Base-by-base conservation (phyloP, 1,140 invertebrate genomes). In the Bombus waltoni region DNA sequence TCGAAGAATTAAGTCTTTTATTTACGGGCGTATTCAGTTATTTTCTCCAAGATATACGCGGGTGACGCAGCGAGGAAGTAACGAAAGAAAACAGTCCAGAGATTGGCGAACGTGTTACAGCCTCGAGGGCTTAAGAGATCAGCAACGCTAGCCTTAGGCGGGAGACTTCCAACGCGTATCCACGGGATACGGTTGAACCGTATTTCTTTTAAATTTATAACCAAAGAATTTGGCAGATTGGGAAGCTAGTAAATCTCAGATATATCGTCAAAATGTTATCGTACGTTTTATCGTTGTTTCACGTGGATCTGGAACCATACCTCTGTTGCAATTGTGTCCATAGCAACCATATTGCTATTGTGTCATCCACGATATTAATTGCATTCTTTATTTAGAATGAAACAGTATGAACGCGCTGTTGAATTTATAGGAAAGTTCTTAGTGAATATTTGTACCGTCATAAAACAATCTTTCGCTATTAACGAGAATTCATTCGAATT, bases 141-240 rank as follows among this genome's bases (percentile, higher is more conserved):
- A 77, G 80, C 28, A 8, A 65, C 25, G 62, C 22, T 62, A 59
- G 62, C 62, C 85, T 74, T 87, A 88, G 86, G 85, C 76, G 75
- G 83, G 73, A 62, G 75, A 32, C 47, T 81, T 70, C 71, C 42
- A 18, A 32, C 68, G 32, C 82, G 79, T 89, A 88, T 90, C 88
- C 80, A 35, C 71, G 44, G 76, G 88, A 90, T 90, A 89, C 82
- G 90, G 53, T 74, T 53, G 77, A 75, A 90, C 81, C 83, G 53
- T 76, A 83, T 90, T 90, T 76, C 88, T 88, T 65, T 70, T 62
- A 76, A 90, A 90, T 90, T 90, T 90, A 90, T 86, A 83, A 71
- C 86, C 79, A 28, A 88, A 86, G 80, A 88, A 88, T 68, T 83
- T 81, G 76, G 80, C 83, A 90, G 83, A 90, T 86, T 88, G 89